phyloP scores from a whole-genome alignment of 2,888 invertebrate genomes.

The Tupiocoris notatus region DNA sequence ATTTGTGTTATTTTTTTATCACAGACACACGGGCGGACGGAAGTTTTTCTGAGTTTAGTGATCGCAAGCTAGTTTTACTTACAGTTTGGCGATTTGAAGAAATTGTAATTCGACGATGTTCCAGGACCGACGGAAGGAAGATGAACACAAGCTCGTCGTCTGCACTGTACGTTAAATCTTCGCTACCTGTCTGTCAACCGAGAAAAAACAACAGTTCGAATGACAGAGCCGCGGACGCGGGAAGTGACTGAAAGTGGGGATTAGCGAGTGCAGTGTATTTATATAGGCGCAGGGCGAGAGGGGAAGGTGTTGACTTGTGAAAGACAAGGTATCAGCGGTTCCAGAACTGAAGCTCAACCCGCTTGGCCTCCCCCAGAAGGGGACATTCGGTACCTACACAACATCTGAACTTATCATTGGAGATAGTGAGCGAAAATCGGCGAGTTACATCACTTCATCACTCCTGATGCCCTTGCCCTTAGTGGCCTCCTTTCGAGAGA shows the following conservation, averaged over 20 bases:
- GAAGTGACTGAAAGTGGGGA: constrained; percentile 36
- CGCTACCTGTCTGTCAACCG: not conserved
- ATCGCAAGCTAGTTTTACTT: no score
- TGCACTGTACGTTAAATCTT: not conserved
- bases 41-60: no score
- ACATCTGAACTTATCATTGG: not conserved
- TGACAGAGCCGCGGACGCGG: constrained; percentile 32
- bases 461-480: constrained; percentile 32
- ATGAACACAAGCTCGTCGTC: not conserved
- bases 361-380: not conserved
- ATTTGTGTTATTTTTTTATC: no score
- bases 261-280: constrained; percentile 20
- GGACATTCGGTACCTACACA: not conserved
- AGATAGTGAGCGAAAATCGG: not conserved
- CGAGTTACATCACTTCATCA: constrained; percentile 9
- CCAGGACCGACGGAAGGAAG: not conserved
- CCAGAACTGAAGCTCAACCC: not conserved
- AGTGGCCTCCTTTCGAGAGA: constrained; percentile 15
- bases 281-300: constrained; percentile 11
- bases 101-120: no score
- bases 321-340: constrained; percentile 6
- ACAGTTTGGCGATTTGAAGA: no score
- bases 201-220: not conserved
- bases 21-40: no score
- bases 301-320: constrained; percentile 19